A percentile compares a stretch with the other conserved stretches of the same genome.
Conservation (phyloP, 2,888 invertebrate genomes). For the Brenthis daphne region DNA sequence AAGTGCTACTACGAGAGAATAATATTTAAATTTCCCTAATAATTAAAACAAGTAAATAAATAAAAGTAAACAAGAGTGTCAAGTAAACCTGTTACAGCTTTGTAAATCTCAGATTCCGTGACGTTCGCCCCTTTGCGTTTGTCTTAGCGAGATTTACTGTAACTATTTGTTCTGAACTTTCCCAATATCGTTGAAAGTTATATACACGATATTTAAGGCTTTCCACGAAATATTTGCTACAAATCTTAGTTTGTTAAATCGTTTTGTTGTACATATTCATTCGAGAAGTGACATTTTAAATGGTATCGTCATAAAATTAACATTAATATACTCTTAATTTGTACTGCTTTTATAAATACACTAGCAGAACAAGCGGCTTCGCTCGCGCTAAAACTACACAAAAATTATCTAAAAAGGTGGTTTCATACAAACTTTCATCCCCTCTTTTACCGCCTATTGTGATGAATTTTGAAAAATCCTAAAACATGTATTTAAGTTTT, state of each 20-base stretch:
- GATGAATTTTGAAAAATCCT: no score
- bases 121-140: slow-evolving; percentile 52
- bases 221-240: slow-evolving; percentile 25
- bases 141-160: slow-evolving; percentile 54
- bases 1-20: neutral
- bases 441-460: no score
- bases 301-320: no score
- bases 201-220: slow-evolving; percentile 51
- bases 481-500: no score
- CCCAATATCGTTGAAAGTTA: slow-evolving; percentile 65
- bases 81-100: slow-evolving; percentile 16
- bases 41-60: slow-evolving; percentile 14
- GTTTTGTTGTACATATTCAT: no score
- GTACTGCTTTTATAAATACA: no score
- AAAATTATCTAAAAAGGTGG: no score
- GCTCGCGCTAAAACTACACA: no score
- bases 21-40: neutral
- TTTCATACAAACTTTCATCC: no score
- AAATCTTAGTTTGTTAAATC: neutral
- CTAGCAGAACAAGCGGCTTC: no score
- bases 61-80: slow-evolving; percentile 17
- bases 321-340: no score
- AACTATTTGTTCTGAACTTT: slow-evolving; percentile 57
- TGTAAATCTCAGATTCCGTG: slow-evolving; percentile 44
- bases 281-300: no score